Base-by-base conservation (phyloP, 2,113 vertebrate species). In the Onychostoma macrolepis region DNA sequence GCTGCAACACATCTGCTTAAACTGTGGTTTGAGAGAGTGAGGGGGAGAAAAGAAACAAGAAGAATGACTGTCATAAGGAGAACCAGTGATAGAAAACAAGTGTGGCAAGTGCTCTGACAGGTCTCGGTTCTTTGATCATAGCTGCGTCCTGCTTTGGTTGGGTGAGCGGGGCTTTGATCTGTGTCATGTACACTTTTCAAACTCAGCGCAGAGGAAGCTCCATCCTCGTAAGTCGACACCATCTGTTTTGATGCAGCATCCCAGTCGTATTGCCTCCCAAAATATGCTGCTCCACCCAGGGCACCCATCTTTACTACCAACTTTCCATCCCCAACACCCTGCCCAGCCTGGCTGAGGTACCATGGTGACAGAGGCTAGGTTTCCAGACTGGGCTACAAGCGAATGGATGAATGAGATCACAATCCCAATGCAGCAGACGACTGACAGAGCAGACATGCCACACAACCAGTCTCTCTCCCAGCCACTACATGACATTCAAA, bases 161-260 rank as follows among this genome's bases (percentile, higher is more conserved):
- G 6, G 69, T 15, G 12, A 80, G 33, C 12, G 1, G 17, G 45
- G 19, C 53, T 61, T 80, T 83, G 9, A 65, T 81, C 56, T 69
- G 41, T 69, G 58, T 78, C 50, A 61, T 48, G 26, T 45, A 33
- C 15, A 72, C 50, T 77, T 50, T 71, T 53, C 26, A 82, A 41
- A 26, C 41, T 79, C 30, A 12, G 45, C 83, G 17, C 90, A 91
- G 78, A 88, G 89, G 86, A 92, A 88, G 78, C 92, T 91, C 89
- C 90, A 91, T 89, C 90, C 87, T 91, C 88, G 91, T 93, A 94
- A 94, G 94, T 93, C 89, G 94, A 92, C 93, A 93, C 93, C 94
- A 95, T 93, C 95, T 95, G 93, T 94, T 93, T 92, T 76, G 90
- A 89, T 91, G 88, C 90, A 90, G 90, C 91, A 93, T 94, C 92